Evolutionary conservation across 2,113 vertebrate genomes (phyloP), one percentile per base, ranked within the genome.

Genomic region (Saimiri boliviensis): DNA sequence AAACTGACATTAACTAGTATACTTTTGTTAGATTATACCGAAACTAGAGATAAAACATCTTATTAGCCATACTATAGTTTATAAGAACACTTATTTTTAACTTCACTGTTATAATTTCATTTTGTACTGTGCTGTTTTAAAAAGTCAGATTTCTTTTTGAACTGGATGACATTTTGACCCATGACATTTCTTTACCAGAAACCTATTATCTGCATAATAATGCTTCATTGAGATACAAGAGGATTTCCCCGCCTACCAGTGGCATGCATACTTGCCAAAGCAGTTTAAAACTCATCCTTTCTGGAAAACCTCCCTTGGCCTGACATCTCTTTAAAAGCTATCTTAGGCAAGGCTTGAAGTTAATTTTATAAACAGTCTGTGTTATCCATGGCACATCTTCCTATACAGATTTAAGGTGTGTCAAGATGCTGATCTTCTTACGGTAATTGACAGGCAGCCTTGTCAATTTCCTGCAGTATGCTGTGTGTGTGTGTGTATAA

Each of bases 41-140:
- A 95, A 97, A 79, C 49, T 63, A 76, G 82, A 5, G 35, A 91
- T 73, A 45, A 95, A 85, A 60, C 74, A 73, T n/a, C n/a, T 91
- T 85, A 70, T 9, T 79, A 52, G 80, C 23, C 42, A 81, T 10
- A 56, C 4, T 71, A 25, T 23, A 70, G 14, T 80, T 91, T 37
- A 4, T 20, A 80, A 56, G 47, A 68, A 91, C 45, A 95, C 5
- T 88, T 74, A 83, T n/a, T 96, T 71, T 68, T 30, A 81, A 77
- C 23, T 80, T 89, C 49, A 90, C 14, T 74, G 9, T 25, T 86
- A 76, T 19, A 19, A 84, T 19, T 91, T 85, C 66, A 89, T 90
- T 91, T 82, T 89, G 25, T 40, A 68, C 1, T 45, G 11, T 54
- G 40, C 27, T 70, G 6, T 49, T 23, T 94, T 63, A 25, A 70